Evolutionary conservation across 2,113 vertebrate species (phyloP).

Genomic region (Elgaria multicarinata): DNA sequence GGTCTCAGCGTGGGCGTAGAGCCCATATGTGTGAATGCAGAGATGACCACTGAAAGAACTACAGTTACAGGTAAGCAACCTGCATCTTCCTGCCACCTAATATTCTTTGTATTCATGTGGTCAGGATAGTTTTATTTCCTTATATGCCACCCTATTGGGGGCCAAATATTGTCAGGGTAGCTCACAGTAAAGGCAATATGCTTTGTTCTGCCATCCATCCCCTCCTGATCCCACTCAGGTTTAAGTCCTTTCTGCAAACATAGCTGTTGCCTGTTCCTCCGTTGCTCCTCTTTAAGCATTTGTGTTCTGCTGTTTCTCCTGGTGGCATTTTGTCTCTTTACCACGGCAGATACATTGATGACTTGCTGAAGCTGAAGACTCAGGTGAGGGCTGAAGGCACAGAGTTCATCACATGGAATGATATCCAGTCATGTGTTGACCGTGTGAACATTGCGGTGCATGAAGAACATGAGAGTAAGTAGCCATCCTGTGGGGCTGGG

Average conservation of each 20-base stretch:
- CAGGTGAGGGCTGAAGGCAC: slow-evolving; percentile 78
- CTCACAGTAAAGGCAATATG: neutral
- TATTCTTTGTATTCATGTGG: no score
- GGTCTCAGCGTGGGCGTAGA: no score
- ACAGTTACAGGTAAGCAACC: no score
- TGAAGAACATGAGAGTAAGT: slow-evolving; percentile 95
- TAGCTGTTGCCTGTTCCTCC: neutral
- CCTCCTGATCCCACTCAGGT: neutral
- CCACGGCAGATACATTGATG: slow-evolving; percentile 89
- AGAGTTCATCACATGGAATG: slow-evolving; percentile 95
- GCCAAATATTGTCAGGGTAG: no score
- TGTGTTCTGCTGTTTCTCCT: neutral
- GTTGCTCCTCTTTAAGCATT: neutral
- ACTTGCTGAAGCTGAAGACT: slow-evolving; percentile 89
- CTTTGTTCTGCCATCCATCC: no score
- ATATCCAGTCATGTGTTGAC: slow-evolving; percentile 95
- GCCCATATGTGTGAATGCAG: no score
- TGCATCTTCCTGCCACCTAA: no score
- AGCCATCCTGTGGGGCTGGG: neutral
- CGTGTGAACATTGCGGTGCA: slow-evolving; percentile 89
- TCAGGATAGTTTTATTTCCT: no score
- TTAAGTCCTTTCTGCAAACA: neutral
- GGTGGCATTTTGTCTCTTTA: slow-evolving; percentile 17
- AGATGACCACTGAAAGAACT: no score
- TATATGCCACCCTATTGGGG: no score